These are phyloP conservation scores for Myiothlypis coronata DNA, from an alignment of 2,797 vertebrate genomes.

Conservation along the genomic window DNA sequence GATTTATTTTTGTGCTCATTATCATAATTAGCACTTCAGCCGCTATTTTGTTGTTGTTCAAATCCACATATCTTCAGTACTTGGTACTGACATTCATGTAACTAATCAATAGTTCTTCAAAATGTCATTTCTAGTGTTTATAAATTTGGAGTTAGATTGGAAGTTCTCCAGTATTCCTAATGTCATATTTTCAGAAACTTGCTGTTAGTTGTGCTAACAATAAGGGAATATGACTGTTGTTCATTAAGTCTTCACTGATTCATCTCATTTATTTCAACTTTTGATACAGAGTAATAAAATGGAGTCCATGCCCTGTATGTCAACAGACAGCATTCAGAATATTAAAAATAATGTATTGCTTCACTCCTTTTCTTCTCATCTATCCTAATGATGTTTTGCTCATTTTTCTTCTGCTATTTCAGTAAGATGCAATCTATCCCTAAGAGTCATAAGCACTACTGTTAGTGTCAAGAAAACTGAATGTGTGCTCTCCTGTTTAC, in stretches of 20 bases:
- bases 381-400: accelerated
- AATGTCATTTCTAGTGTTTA: neutral
- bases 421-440: neutral
- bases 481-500: neutral
- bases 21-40: neutral
- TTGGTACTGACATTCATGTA: neutral
- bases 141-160: neutral
- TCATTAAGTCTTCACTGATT: neutral
- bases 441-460: neutral
- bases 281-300: neutral
- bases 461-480: neutral
- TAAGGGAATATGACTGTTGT: neutral
- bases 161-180: neutral
- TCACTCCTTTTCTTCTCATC: neutral
- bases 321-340: neutral
- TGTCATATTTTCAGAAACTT: neutral
- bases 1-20: neutral
- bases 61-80: neutral
- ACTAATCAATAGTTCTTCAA: neutral
- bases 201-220: neutral
- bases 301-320: neutral
- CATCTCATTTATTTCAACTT: neutral
- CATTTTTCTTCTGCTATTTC: neutral
- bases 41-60: neutral
- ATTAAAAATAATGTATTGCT: neutral